These are phyloP conservation scores for Aleadryas rufinucha DNA, from an alignment of 2,113 vertebrate species.

Conservation along the genomic window DNA sequence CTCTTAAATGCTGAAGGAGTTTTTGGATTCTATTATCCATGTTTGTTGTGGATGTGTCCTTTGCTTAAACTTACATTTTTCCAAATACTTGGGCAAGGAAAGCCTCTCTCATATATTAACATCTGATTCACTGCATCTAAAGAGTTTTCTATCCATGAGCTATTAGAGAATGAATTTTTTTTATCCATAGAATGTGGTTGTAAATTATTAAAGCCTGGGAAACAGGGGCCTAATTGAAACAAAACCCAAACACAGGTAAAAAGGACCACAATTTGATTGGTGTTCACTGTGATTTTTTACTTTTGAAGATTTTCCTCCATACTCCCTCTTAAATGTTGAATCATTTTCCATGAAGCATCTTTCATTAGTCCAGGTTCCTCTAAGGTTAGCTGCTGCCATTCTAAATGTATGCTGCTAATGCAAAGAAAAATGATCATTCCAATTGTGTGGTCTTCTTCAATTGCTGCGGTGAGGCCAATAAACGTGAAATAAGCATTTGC, in stretches of 20 bases:
- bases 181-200: neutral
- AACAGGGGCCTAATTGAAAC: neutral
- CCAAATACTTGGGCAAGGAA: neutral
- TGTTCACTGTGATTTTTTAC: neutral
- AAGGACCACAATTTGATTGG: neutral
- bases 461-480: neutral
- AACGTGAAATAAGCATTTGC: neutral
- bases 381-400: neutral
- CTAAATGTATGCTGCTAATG: neutral
- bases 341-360: neutral
- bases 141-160: neutral
- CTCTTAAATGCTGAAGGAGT: neutral
- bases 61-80: neutral
- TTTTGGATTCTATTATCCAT: neutral
- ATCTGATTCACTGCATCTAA: neutral
- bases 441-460: slow-evolving; percentile 30
- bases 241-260: neutral
- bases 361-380: neutral
- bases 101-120: neutral
- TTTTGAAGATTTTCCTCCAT: neutral
- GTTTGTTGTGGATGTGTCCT: neutral
- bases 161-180: neutral
- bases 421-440: slow-evolving; percentile 16
- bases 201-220: neutral
- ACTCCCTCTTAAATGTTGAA: neutral